phyloP scores from a whole-genome alignment of 2,113 vertebrate genomes.

The Oreochromis tanganicae region DNA sequence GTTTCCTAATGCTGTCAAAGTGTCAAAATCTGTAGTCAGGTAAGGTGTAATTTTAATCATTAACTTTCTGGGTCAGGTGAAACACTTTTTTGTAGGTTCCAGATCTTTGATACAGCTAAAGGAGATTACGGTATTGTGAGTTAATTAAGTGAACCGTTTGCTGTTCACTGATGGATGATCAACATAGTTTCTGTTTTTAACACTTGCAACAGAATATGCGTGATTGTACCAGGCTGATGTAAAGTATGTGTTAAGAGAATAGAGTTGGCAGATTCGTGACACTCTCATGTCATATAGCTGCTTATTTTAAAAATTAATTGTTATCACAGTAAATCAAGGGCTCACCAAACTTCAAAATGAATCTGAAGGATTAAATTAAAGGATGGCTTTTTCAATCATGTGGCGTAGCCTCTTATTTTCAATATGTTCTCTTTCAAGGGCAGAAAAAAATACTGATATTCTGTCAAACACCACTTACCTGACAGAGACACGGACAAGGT shows the following conservation, averaged over 20 bases:
- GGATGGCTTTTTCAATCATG: neutral
- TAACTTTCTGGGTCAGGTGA: neutral
- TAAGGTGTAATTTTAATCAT: slow-evolving; percentile 2
- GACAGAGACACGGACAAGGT: neutral
- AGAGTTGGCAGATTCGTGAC: neutral
- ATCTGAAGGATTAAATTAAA: neutral
- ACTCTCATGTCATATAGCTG: neutral
- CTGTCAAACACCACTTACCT: neutral
- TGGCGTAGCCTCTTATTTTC: neutral
- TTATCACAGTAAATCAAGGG: neutral
- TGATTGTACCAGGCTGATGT: no score
- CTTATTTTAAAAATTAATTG: neutral
- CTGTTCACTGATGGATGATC: no score
- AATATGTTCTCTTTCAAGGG: neutral
- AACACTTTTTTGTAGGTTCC: neutral
- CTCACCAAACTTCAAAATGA: neutral
- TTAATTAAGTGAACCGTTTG: neutral
- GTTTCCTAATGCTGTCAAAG: neutral
- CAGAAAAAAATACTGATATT: neutral
- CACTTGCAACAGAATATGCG: neutral
- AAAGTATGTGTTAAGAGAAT: neutral
- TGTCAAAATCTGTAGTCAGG: neutral
- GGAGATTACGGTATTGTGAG: neutral
- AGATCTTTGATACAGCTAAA: neutral
- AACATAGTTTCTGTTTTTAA: neutral